These are phyloP conservation scores for Carollia perspicillata DNA, from an alignment of 2,113 vertebrate genomes.

Conservation along the genomic window DNA sequence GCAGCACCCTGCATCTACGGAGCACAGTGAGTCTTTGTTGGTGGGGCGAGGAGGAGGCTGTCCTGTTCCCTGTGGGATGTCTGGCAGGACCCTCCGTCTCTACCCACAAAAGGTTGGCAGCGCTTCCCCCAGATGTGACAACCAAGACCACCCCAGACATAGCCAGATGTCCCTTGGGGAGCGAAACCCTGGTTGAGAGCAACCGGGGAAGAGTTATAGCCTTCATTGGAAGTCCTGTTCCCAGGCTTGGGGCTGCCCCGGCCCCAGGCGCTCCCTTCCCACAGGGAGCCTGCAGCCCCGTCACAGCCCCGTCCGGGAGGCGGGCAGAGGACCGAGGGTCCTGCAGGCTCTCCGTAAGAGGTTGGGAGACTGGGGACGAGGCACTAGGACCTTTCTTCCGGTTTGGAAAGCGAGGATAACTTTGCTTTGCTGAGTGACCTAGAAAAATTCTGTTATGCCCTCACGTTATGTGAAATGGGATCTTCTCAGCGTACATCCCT, in stretches of 20 bases:
- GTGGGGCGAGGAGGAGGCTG: too few relatives aligned
- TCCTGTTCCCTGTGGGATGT: not conserved
- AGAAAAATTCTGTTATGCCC: not conserved
- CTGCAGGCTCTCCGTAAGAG: rapidly evolving
- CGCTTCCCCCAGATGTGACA: not conserved
- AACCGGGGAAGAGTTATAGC: not conserved
- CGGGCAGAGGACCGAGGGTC: rapidly evolving
- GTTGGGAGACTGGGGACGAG: not conserved
- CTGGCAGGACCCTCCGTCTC: not conserved
- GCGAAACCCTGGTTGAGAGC: not conserved
- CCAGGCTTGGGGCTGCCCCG: rapidly evolving
- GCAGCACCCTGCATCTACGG: rapidly evolving
- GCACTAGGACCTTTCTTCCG: not conserved
- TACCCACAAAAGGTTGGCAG: too few relatives aligned
- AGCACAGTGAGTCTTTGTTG: not conserved
- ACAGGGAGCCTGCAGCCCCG: rapidly evolving
- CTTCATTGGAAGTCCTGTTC: too few relatives aligned
- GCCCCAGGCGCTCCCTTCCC: rapidly evolving
- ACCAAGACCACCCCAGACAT: not conserved
- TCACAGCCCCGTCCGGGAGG: rapidly evolving
- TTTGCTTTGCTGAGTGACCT: not conserved
- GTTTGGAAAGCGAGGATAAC: not conserved
- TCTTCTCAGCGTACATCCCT: not conserved
- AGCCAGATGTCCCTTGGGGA: too few relatives aligned
- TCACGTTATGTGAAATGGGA: not conserved